These are phyloP conservation scores for Congeria kusceri DNA, from an alignment of 2,888 invertebrate species.

Conservation along the genomic window DNA sequence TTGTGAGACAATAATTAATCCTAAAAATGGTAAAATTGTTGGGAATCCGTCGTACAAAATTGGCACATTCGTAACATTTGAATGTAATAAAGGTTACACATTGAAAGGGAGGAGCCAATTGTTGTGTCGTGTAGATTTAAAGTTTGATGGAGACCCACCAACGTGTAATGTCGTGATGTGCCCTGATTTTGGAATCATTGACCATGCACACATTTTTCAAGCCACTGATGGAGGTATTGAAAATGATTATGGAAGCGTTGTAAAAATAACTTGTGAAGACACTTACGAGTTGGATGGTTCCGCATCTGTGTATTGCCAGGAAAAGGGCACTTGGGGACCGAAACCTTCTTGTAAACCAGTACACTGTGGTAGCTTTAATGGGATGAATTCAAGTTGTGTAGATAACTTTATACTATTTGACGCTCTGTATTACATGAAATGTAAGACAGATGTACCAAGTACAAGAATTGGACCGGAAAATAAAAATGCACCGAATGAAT, in stretches of 20 bases:
- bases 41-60: neutral
- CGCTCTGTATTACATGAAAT: neutral
- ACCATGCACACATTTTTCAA: neutral
- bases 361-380: neutral
- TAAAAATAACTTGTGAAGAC: neutral
- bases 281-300: neutral
- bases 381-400: constrained; percentile 1
- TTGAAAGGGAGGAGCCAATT: neutral
- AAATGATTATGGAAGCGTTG: constrained; percentile 5
- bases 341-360: neutral
- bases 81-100: neutral
- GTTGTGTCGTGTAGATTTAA: neutral
- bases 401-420: neutral
- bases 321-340: neutral
- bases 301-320: neutral
- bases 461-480: neutral
- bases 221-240: neutral
- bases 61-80: neutral
- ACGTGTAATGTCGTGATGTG: neutral
- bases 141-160: neutral
- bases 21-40: neutral
- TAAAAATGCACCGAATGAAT: neutral
- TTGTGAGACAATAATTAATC: neutral
- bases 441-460: neutral
- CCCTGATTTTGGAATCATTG: neutral